phyloP scores from a whole-genome alignment of 2,797 vertebrate species.

The Microctenopoma stevenorrisi region DNA sequence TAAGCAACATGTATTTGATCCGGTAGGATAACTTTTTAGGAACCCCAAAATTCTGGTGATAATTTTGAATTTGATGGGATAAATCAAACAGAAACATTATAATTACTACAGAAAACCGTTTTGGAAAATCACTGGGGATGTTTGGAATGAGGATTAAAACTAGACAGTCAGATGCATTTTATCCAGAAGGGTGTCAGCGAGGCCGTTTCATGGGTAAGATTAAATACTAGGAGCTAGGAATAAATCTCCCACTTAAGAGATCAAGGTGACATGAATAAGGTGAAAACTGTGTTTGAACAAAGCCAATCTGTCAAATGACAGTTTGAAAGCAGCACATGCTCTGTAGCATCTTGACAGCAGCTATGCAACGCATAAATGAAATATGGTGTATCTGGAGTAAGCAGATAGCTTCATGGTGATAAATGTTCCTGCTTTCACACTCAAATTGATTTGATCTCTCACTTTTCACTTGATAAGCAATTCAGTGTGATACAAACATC shows the following conservation, averaged over 20 bases:
- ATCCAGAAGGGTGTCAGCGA: not conserved
- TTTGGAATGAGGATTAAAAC: conserved; percentile 2
- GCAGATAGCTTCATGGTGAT: not conserved
- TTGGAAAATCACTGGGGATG: no score
- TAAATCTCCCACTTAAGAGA: conserved; percentile 26
- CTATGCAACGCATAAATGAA: conserved; percentile 24
- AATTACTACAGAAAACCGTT: not conserved
- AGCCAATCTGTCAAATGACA: conserved; percentile 35
- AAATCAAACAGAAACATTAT: not conserved
- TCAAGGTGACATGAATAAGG: conserved; percentile 24
- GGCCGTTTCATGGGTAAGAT: conserved; percentile 17
- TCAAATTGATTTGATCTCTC: conserved; percentile 32
- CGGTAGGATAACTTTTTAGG: no score
- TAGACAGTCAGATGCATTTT: not conserved
- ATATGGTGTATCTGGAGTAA: conserved; percentile 7
- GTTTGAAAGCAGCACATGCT: conserved; percentile 17
- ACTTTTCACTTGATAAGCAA: conserved; percentile 9
- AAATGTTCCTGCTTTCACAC: conserved; percentile 6
- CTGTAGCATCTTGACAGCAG: not conserved
- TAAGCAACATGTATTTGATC: no score
- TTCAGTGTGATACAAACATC: not conserved
- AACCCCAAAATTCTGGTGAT: no score
- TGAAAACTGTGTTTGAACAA: conserved; percentile 27
- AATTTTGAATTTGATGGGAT: no score
- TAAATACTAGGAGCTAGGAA: conserved; percentile 32